Base-by-base conservation (phyloP, 1,140 invertebrate species). In the Carposina sasakii region DNA sequence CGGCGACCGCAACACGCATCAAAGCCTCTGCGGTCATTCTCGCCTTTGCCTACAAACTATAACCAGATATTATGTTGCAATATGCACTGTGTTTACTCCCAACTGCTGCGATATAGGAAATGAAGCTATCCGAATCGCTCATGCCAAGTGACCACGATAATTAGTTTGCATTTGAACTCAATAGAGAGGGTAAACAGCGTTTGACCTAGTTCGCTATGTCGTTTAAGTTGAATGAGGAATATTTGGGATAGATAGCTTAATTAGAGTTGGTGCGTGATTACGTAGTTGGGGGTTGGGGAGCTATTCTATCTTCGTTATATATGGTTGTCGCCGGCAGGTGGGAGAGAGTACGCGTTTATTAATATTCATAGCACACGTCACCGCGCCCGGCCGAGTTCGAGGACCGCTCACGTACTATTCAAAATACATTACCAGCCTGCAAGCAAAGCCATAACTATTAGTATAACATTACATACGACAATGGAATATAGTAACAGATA, bases 331-430 rank as follows among this genome's bases (percentile, higher is more conserved):
- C 54, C 54, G 54, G 52, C 63, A 68, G 64, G 63, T 67, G 61
- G 58, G 48, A n/a, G n/a, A n/a, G n/a, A 36, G 51, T 53, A 58
- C 52, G 62, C 53, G 58, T 54, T 61, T 60, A 81, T 81, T 76
- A 81, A 77, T 76, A 81, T 81, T 81, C 74, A 81, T 76, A 58
- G 52, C 63, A 56, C 52, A 54, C 48, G 54, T 61, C 52, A 60
- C 33, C 57, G 50, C 51, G 46, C 50, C 54, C n/a, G n/a, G 62
- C 23, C 54, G 49, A 55, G 51, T 52, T 49, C 48, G 42, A 48
- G 52, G 43, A 47, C 54, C 48, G 24, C n/a, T n/a, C n/a, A n/a
- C 28, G 26, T 40, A 47, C 48, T 59, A 49, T 59, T 59, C 47
- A 56, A 54, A 57, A 31, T 47, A 48, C 48, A 45, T 47, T 33